Percentiles rank a stretch among this genome's conserved stretches.
Conservation (phyloP, 1,140 invertebrate species). For the Camponotus vicinus region DNA sequence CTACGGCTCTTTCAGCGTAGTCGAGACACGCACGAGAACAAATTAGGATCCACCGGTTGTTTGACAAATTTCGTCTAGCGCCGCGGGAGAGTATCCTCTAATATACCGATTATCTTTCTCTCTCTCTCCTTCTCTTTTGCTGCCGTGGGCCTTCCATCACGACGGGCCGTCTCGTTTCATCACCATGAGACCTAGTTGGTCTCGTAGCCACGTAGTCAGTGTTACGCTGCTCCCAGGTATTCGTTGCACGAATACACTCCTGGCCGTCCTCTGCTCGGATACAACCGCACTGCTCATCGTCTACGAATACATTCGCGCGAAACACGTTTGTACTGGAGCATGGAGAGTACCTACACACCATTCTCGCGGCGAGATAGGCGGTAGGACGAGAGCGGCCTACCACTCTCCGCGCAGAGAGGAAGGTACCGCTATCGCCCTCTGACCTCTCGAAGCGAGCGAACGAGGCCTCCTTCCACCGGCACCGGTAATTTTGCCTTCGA, state of each 20-base stretch:
- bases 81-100: constrained; percentile 77
- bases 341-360: constrained; percentile 74
- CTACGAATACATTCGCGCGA: constrained; percentile 48
- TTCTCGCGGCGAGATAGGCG: constrained; percentile 65
- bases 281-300: constrained; percentile 23
- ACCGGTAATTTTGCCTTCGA: constrained; percentile 83
- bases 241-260: constrained; percentile 79
- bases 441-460: constrained; percentile 82
- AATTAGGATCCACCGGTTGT: constrained; percentile 78
- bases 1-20: constrained; percentile 67
- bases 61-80: constrained; percentile 84
- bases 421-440: constrained; percentile 86
- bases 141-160: constrained; percentile 45
- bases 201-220: constrained; percentile 64
- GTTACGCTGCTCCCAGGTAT: constrained; percentile 74
- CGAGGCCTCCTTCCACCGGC: constrained; percentile 80
- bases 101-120: constrained; percentile 69
- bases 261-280: constrained; percentile 39
- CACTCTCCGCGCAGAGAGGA: constrained; percentile 72
- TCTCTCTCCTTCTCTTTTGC: constrained; percentile 59
- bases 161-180: constrained; percentile 62
- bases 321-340: constrained; percentile 70
- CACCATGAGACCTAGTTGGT: constrained; percentile 69
- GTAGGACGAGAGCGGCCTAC: constrained; percentile 76
- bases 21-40: constrained; percentile 70